Conservation (phyloP, 2,888 invertebrate genomes). For the Plebejus anna region DNA sequence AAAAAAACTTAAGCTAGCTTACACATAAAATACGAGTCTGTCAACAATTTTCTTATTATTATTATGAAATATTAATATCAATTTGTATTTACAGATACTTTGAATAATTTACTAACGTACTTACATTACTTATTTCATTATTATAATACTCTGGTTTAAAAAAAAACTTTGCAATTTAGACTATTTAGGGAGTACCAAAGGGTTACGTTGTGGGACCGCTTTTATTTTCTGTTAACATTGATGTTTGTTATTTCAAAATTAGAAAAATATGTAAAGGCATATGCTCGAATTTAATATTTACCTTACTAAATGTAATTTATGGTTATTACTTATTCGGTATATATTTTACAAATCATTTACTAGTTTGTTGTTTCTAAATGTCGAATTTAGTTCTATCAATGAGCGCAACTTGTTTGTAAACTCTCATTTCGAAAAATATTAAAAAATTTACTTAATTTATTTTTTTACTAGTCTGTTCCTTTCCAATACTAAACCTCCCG, state of each 20-base stretch:
- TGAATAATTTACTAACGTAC: not conserved
- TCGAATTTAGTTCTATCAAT: conserved; percentile 52
- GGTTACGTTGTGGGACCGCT: not conserved
- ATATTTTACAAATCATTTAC: not conserved
- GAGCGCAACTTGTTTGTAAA: conserved; percentile 41
- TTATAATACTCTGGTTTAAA: not conserved
- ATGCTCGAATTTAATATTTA: not conserved
- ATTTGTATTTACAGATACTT: not conserved
- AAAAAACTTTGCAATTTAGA: not conserved
- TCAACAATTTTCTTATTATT: not conserved
- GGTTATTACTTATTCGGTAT: not conserved
- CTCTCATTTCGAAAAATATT: conserved; percentile 45
- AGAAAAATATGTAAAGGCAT: not conserved
- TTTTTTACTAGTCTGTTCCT: conserved; percentile 1
- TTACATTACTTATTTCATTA: not conserved
- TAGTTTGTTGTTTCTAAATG: conserved; percentile 23
- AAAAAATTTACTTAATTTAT: conserved; percentile 52
- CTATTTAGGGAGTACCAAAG: not conserved
- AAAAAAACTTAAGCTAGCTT: not conserved
- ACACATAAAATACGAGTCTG: not conserved
- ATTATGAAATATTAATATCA: not conserved
- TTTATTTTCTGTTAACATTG: not conserved
- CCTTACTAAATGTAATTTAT: not conserved
- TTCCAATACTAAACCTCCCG: not conserved
- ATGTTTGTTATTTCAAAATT: not conserved